phyloP scores from a whole-genome alignment of 2,888 invertebrate genomes.

The Meloe dianella region DNA sequence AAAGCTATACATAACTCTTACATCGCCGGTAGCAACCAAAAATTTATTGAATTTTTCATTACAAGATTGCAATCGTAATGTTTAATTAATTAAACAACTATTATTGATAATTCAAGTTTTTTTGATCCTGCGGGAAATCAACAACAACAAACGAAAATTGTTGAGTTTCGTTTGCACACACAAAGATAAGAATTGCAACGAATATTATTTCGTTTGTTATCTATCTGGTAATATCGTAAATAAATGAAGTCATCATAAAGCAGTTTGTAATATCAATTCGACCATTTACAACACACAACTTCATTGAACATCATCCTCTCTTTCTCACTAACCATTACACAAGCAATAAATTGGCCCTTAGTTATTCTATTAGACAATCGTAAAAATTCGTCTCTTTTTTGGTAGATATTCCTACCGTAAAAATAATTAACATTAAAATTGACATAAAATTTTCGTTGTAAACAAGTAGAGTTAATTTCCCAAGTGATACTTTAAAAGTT shows the following conservation, averaged over 20 bases:
- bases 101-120: background rate
- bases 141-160: too few relatives aligned
- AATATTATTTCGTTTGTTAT: slow-evolving; percentile 25
- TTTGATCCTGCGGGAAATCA: slow-evolving; percentile 19
- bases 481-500: slow-evolving; percentile 32
- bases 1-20: background rate
- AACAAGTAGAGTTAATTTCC: slow-evolving; percentile 40
- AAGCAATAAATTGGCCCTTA: slow-evolving; percentile 13
- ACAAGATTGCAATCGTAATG: background rate
- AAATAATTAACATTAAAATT: slow-evolving; percentile 42
- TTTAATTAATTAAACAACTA: background rate
- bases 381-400: too few relatives aligned
- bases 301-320: too few relatives aligned
- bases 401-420: slow-evolving; percentile 30
- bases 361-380: slow-evolving; percentile 17
- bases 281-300: too few relatives aligned
- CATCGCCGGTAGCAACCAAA: background rate
- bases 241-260: slow-evolving; percentile 31
- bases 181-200: slow-evolving; percentile 25
- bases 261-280: slow-evolving; percentile 25
- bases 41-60: background rate
- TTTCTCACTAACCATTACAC: background rate
- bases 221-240: slow-evolving; percentile 22
- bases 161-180: background rate
- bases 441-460: slow-evolving; percentile 39